Base-by-base conservation (phyloP, 2,888 invertebrate species). In the Graphium colonna region DNA sequence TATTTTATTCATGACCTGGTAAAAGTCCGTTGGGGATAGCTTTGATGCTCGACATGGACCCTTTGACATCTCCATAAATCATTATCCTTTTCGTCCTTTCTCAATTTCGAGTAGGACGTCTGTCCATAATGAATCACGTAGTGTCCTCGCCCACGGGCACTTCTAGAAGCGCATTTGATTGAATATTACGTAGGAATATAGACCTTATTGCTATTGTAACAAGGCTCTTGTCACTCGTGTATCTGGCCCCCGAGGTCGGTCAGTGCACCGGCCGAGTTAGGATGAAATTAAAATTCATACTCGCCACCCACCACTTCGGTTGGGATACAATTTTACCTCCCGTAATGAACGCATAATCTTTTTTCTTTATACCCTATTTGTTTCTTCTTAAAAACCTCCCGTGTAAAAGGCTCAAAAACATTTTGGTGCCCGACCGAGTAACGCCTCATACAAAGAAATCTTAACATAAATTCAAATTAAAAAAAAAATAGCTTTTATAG, bases 81-180 rank as follows among this genome's bases (percentile, higher is more conserved):
- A 69, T 70, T 65, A 62, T 56, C 51, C 59, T 62, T 65, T 65
- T 65, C 67, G 60, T 61, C 61, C 63, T 60, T 70, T 71, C 69
- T 66, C 61, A 65, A 69, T 68, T 71, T 67, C 60, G 64, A 71
- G 73, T 74, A 69, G 74, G 74, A 72, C 69, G 75, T 73, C 73
- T 73, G 69, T 71, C 62, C 68, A 73, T 74, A 74, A 78, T 85
- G 82, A 82, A 82, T 84, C 81, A 83, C 71, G 67, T 69, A 73
- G 64, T 73, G 72, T 77, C 73, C 71, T 79, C 81, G 80, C 82
- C 83, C 78, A 85, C 79, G 68, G 71, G 69, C 74, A 73, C 75
- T 73, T 75, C 75, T 71, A 67, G 67, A 73, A 77, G 72, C 64
- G 71, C 64, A 71, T 68, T 71, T 64, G 68, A 60, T 42, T 60